phyloP scores from a whole-genome alignment of 1,140 invertebrate species.

The Drosophila orena region DNA sequence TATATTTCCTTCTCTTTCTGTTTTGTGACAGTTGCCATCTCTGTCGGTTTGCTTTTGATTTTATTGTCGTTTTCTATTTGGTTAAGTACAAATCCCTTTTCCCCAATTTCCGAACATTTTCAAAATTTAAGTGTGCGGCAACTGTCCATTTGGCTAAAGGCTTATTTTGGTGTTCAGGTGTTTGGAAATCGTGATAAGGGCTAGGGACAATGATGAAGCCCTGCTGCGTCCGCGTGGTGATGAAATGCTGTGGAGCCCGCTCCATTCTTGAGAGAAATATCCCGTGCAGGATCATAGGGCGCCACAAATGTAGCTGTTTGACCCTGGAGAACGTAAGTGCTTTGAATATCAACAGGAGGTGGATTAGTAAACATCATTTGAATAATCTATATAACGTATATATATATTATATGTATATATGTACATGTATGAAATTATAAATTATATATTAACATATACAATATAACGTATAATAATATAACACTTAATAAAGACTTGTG shows the following conservation, averaged over 20 bases:
- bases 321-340: slow-evolving; percentile 70
- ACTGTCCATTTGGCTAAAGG: not conserved
- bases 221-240: not conserved
- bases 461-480: too few relatives aligned
- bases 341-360: not conserved
- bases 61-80: not conserved
- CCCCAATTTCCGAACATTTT: not conserved
- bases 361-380: too few relatives aligned
- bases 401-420: too few relatives aligned
- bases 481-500: too few relatives aligned
- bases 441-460: too few relatives aligned
- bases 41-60: not conserved
- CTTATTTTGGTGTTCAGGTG: not conserved
- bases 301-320: slow-evolving; percentile 24
- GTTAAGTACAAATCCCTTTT: not conserved
- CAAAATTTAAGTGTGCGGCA: not conserved
- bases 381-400: too few relatives aligned
- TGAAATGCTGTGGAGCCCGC: not conserved
- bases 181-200: not conserved
- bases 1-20: slow-evolving; percentile 1
- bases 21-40: slow-evolving; percentile 4
- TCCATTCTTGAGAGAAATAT: not conserved
- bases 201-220: slow-evolving; percentile 5
- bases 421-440: too few relatives aligned
- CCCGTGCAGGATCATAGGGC: not conserved